Conservation (phyloP, 2,888 invertebrate species). For the Crocallis elinguaria region DNA sequence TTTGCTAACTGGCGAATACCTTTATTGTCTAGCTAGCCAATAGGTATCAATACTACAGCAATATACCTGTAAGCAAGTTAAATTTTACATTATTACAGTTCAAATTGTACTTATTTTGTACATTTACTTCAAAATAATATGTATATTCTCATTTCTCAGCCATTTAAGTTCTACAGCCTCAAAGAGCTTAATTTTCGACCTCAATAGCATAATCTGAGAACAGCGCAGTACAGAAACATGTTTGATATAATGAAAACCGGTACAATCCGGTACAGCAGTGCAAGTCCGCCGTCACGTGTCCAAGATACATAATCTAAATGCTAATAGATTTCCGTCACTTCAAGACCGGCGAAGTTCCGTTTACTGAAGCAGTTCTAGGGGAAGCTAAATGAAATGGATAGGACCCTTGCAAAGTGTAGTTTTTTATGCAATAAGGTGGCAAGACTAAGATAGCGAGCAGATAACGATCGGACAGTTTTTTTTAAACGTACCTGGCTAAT, state of each 20-base stretch:
- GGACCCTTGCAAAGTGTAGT: background rate
- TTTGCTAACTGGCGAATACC: too few species aligned
- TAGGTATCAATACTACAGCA: too few species aligned
- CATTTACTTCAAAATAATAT: too few species aligned
- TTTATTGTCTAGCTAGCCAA: too few species aligned
- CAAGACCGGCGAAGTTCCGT: constrained; percentile 34
- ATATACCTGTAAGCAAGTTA: too few species aligned
- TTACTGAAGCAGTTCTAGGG: background rate
- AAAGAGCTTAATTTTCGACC: constrained; percentile 16
- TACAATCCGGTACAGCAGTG: constrained; percentile 4
- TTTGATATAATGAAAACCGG: background rate
- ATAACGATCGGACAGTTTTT: too few species aligned
- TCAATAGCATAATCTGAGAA: constrained; percentile 8
- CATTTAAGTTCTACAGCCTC: constrained; percentile 3
- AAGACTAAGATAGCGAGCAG: too few species aligned
- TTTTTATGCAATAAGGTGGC: background rate
- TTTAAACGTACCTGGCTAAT: too few species aligned
- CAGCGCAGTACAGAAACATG: background rate
- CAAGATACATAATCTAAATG: constrained; percentile 74
- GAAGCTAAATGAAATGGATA: background rate
- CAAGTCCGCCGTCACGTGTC: constrained; percentile 53
- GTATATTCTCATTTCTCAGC: background rate
- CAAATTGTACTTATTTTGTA: too few species aligned
- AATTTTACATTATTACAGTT: too few species aligned
- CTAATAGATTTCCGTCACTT: constrained; percentile 68